A percentile compares a stretch with the other conserved stretches of the same genome.
Conservation (phyloP, 2,113 vertebrate species). For the Ciconia boyciana region DNA sequence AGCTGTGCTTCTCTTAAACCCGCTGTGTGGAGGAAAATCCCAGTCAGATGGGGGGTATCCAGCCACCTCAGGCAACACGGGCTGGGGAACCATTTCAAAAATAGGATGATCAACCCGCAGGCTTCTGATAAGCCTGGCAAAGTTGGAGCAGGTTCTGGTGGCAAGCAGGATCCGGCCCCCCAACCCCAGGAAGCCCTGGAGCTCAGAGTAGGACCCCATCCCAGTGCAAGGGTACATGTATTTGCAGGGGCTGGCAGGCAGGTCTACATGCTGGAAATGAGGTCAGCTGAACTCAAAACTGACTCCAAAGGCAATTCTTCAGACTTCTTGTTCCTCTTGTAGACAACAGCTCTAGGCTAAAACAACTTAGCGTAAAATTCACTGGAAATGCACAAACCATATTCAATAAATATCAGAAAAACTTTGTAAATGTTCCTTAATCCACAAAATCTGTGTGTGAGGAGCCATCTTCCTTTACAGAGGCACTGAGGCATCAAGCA, state of each 20-base stretch:
- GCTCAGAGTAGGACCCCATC: background rate
- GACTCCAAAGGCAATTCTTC: background rate
- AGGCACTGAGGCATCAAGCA: background rate
- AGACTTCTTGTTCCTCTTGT: background rate
- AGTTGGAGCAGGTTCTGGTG: background rate
- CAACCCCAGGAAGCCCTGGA: fast-evolving
- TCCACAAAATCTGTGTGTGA: background rate
- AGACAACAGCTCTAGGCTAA: background rate
- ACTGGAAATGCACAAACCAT: background rate
- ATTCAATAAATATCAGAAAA: background rate
- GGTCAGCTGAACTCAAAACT: background rate
- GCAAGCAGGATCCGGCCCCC: background rate
- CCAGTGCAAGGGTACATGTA: background rate
- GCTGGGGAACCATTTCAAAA: background rate
- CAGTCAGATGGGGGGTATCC: background rate
- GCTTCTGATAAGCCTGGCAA: fast-evolving
- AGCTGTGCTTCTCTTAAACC: background rate
- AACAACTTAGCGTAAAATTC: background rate
- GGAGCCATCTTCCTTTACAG: background rate
- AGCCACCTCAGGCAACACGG: background rate
- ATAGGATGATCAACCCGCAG: fast-evolving
- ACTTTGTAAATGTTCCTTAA: background rate
- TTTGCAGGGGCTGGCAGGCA: background rate
- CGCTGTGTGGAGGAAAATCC: background rate
- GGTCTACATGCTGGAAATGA: background rate